Conservation (phyloP, 2,113 vertebrate species). For the Thermophis baileyi region DNA sequence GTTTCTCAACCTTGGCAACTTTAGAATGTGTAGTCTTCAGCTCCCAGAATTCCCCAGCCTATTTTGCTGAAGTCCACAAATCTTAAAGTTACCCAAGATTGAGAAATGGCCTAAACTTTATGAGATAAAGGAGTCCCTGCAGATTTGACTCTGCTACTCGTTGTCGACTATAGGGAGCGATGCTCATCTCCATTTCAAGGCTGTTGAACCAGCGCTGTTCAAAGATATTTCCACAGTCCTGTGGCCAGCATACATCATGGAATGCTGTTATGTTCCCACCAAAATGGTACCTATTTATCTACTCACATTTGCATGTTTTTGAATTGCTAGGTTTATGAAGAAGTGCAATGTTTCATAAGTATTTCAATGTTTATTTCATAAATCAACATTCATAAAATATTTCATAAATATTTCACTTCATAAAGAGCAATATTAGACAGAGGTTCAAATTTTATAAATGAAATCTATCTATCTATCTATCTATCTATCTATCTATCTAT, state of each 20-base stretch:
- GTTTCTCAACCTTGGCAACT: not conserved
- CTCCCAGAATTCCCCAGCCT: not conserved
- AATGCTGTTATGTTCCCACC: not conserved
- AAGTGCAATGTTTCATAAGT: not conserved
- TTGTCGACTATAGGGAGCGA: not conserved
- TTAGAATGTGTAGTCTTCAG: not conserved
- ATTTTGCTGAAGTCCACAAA: not conserved
- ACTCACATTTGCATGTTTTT: not conserved
- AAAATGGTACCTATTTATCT: not conserved
- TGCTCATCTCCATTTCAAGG: not conserved
- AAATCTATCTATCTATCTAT: not conserved
- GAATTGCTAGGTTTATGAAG: not conserved
- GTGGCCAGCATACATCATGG: not conserved
- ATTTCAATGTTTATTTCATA: not conserved
- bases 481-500: not conserved
- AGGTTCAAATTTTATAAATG: not conserved
- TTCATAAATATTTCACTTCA: not conserved
- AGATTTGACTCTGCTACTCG: not conserved
- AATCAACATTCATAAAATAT: not conserved
- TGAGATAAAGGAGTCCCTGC: not conserved
- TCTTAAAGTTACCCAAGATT: not conserved
- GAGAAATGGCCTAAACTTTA: not conserved
- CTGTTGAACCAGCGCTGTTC: fast-evolving
- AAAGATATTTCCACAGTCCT: not conserved
- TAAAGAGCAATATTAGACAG: not conserved